Evolutionary conservation across 2,797 vertebrate genomes (phyloP).

Genomic region (Bovichtus variegatus): DNA sequence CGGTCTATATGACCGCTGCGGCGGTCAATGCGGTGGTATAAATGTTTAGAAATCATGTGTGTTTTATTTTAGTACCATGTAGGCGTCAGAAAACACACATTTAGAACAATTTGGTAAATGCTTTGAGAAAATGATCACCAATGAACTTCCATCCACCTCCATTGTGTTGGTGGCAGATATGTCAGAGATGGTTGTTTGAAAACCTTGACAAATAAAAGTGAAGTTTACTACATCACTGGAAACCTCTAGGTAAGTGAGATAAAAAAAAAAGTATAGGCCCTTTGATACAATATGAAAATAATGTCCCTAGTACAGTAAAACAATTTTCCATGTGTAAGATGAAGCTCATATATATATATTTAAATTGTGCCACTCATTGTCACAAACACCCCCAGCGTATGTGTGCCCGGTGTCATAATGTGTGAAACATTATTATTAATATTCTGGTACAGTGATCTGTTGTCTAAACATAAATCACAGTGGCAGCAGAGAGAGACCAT

Average conservation of each 20-base stretch:
- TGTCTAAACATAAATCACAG: constrained; percentile 83
- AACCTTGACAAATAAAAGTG: not conserved
- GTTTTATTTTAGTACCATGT: too few relatives aligned
- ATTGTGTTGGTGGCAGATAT: not conserved
- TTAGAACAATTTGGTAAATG: too few relatives aligned
- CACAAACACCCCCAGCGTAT: constrained; percentile 58
- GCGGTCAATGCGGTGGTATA: too few relatives aligned
- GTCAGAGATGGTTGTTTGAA: too few relatives aligned
- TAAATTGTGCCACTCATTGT: constrained; percentile 72
- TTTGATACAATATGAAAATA: not conserved
- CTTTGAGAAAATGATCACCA: not conserved
- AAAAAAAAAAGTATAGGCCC: too few relatives aligned
- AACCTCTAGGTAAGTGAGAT: not conserved
- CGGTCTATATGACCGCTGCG: too few relatives aligned
- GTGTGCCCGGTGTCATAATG: constrained; percentile 58
- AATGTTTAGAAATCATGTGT: too few relatives aligned
- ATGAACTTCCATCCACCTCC: not conserved
- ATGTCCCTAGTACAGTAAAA: not conserved
- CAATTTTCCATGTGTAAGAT: constrained; percentile 23
- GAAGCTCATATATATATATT: constrained; percentile 67
- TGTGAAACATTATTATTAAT: too few relatives aligned
- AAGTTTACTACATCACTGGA: constrained; percentile 7
- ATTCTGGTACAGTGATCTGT: constrained; percentile 73
- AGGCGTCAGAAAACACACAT: too few relatives aligned
- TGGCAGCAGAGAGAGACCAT: constrained; percentile 73